Evolutionary conservation across 2,797 vertebrate species (phyloP), one percentile per base, ranked within the genome.

Genomic region (Gobionotothen gibberifrons): DNA sequence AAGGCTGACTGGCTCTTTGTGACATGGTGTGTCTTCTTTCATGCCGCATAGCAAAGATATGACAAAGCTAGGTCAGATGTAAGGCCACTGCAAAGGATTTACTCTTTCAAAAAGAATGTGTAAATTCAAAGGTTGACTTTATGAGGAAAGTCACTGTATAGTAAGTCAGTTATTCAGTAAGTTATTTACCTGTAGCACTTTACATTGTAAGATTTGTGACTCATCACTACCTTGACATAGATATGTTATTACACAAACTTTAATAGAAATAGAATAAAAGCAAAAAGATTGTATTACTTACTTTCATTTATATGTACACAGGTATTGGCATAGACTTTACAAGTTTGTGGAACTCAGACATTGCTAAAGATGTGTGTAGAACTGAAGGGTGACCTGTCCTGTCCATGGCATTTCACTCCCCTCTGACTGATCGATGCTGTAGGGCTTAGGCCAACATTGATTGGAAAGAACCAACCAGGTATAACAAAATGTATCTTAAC

Each of bases 1-100:
- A 88, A 84, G 92, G 88, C 85, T 78, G 69, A 74, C 82, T 85
- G 43, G 60, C 74, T 88, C 84, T 71, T 54, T 48, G 17, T 75
- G 83, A 82, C 82, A 74, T 19, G 58, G 72, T 66, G 66, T 44
- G 49, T 81, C 67, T 75, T 40, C 43, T 59, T 69, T 78, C 43
- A 58, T 85, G 66, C 73, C 49, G 5, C 48, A 67, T 47, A 51
- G 79, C 76, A 64, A 70, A 88, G 78, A 88, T 85, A 78, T 59
- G 69, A 68, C 81, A 51, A 47, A 72, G 73, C 57, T 79, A 22
- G 29, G 79, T 65, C 66, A 22, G 67, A 78, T 68, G 57, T 49
- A 72, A 85, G 75, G 78, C 44, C 74, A 36, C 66, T 51, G 54
- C 54, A 49, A 49, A 76, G 69, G 68, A 74, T 48, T 75, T 19